Conservation (phyloP, 2,113 vertebrate species). For the Penelope pileata region DNA sequence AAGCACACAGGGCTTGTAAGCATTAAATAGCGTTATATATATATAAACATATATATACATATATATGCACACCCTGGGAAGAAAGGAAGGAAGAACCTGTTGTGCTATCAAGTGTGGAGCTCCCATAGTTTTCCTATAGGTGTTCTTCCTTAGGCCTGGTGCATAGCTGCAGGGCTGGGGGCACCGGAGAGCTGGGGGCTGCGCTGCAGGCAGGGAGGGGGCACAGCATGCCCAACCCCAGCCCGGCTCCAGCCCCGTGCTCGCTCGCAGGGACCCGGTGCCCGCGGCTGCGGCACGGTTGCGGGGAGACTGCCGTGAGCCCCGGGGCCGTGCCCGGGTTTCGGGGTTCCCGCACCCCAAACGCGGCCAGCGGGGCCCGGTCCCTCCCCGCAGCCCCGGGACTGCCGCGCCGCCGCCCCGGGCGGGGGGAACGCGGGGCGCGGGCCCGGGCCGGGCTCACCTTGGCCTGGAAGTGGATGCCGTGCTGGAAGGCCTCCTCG, state of each 20-base stretch:
- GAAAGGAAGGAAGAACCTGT: slow-evolving; percentile 17
- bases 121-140: background rate
- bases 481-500: slow-evolving; percentile 91
- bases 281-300: background rate
- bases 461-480: slow-evolving; percentile 92
- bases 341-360: background rate
- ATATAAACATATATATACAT: too few species aligned
- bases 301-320: too few species aligned
- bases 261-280: too few species aligned
- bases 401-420: background rate
- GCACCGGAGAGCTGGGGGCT: background rate
- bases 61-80: too few species aligned
- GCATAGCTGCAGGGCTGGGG: background rate
- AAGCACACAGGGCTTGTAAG: background rate
- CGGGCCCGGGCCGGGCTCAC: slow-evolving; percentile 69
- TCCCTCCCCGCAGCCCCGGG: too few species aligned
- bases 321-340: too few species aligned
- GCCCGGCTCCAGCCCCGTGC: background rate
- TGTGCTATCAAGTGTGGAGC: rapidly evolving
- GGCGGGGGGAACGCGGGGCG: background rate
- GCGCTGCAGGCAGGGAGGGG: rapidly evolving
- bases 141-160: background rate
- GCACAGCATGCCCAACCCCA: background rate
- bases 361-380: too few species aligned
- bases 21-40: background rate